Evolutionary conservation across 2,113 vertebrate genomes (phyloP), one percentile per base, ranked within the genome.

Genomic region (Apus apus): DNA sequence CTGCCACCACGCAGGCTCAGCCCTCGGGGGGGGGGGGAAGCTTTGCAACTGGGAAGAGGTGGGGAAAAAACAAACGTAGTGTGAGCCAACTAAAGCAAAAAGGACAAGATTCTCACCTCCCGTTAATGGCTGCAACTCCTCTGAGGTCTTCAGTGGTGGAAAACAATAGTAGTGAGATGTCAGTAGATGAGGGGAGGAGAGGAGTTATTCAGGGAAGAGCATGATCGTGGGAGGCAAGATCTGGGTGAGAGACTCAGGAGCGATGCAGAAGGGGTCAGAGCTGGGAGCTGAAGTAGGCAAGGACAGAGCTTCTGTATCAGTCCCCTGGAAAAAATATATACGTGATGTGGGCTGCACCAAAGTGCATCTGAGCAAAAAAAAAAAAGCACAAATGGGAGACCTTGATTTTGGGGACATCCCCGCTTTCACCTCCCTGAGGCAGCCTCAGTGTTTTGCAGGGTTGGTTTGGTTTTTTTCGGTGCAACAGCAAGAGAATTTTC

Each of bases 321-420:
- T 8, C 13, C 27, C 36, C 43, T 46, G 73, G 48, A 54, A 84
- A 80, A 54, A 29, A 70, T 5, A 43, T 0, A 16, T 0, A 8
- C 0, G 0, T 10, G 21, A 5, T 9, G 7, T 23, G 20, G 23
- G 7, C 61, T 72, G n/a, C 51, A 34, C 6, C 45, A 15, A 51
- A 61, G 15, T 20, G 51, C 18, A 5, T 11, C 4, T 1, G 8
- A 89, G 16, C 2, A 22, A 67, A 68, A 43, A 12, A 46, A 22
- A 67, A 68, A 45, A 22, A n/a, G 6, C 11, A 32, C 16, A 58
- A 54, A 43, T 5, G 15, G 22, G 34, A 72, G 48, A 22, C 29
- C 11, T 4, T 13, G 54, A 8, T 38, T 38, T 68, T 1, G 61
- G 74, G 21, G 32, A 21, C 34, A 23, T 5, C 43, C 7, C 25